phyloP scores from a whole-genome alignment of 2,797 vertebrate genomes.

The Darevskia nairensis region DNA sequence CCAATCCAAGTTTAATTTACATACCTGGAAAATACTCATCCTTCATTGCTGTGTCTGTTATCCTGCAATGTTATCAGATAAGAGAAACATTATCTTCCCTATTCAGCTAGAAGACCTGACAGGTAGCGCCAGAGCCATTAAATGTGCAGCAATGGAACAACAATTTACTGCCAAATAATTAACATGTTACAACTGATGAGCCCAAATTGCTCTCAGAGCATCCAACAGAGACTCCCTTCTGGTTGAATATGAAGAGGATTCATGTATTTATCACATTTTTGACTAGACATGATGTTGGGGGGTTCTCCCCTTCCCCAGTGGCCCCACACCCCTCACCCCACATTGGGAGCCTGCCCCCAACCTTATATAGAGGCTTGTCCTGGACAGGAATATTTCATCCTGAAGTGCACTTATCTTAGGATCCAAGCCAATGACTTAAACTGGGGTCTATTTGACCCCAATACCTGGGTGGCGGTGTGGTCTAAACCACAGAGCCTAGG shows the following conservation, averaged over 20 bases:
- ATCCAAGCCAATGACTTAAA: neutral
- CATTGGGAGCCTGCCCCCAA: too few species aligned
- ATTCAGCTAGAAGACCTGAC: neutral
- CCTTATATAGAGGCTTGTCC: neutral
- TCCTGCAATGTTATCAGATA: neutral
- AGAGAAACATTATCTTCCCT: neutral
- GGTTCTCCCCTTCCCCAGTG: neutral
- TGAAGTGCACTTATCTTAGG: too few species aligned
- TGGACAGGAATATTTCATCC: neutral
- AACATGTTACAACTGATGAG: neutral
- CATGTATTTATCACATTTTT: neutral
- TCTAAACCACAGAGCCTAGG: too few species aligned
- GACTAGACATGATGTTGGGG: neutral
- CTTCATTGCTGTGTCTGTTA: neutral
- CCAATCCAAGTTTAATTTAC: neutral
- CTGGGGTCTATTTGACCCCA: neutral
- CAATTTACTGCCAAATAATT: neutral
- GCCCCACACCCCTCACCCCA: too few species aligned
- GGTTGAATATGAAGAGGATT: neutral
- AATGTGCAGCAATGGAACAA: neutral
- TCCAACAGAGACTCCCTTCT: neutral
- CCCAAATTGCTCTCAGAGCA: neutral
- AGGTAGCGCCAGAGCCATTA: neutral
- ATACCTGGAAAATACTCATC: neutral
- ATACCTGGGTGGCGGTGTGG: neutral